Evolutionary conservation across 53 echinoderm and acorn worm genomes (phyloP).

Genomic region (Holothuria scabra): DNA sequence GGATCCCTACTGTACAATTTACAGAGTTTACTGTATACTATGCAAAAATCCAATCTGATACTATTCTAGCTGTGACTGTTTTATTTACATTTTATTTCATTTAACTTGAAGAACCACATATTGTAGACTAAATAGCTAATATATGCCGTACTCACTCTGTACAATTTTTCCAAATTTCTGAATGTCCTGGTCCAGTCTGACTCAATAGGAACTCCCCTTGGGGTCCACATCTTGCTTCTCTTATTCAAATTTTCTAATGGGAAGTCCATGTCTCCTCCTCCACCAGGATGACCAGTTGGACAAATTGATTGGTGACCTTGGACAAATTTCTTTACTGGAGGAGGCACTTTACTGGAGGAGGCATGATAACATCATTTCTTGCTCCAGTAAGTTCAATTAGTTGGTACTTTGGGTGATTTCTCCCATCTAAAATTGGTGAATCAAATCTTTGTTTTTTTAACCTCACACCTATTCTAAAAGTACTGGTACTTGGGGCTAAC

Average conservation of each 20-base stretch:
- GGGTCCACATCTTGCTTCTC: conserved; percentile 32
- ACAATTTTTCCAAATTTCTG: conserved; percentile 9
- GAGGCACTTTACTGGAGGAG: no score
- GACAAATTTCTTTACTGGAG: conserved; percentile 3
- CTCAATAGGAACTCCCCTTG: conserved; percentile 51
- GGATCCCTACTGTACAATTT: no score
- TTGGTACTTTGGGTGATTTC: conserved; percentile 61
- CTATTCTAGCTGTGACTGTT: no score
- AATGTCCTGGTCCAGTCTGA: conserved; percentile 37
- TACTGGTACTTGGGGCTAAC: no score
- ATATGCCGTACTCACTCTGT: no score
- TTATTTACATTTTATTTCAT: no score
- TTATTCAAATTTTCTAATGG: conserved; percentile 61
- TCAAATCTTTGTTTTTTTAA: conserved; percentile 36
- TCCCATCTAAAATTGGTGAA: conserved; percentile 26
- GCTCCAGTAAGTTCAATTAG: conserved; percentile 28
- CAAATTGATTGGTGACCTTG: conserved; percentile 10
- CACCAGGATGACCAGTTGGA: conserved; percentile 11
- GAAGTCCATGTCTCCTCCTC: conserved; percentile 56
- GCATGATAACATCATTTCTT: conserved; percentile 5
- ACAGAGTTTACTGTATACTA: no score
- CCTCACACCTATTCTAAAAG: no score
- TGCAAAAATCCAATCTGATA: no score
- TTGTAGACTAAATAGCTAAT: no score
- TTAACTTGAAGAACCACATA: no score